Base-by-base conservation (phyloP, 2,888 invertebrate genomes). In the Dione vanillae region DNA sequence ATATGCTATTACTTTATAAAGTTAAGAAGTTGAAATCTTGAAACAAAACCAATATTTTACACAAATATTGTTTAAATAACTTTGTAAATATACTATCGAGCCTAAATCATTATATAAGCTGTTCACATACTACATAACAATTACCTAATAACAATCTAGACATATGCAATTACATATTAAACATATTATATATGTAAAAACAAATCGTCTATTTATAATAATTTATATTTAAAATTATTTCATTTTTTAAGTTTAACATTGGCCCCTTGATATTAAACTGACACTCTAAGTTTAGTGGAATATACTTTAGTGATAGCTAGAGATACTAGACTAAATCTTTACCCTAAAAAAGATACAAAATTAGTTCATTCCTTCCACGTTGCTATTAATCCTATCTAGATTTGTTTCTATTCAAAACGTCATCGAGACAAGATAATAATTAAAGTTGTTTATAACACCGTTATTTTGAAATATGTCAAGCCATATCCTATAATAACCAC, bases 401-500 rank as follows among this genome's bases (percentile, higher is more conserved):
- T 27, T 52, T 27, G 11, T 27, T 52, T 14, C 27, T 27, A 20
- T 27, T 2, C 6, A 51, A 51, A 6, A 27, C 27, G 19, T 40
- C 58, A 1, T 58, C 8, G 20, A 41, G 16, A 11, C 10, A 62
- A n/a, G 14, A 10, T 40, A n/a, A 40, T 40, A 19, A 16, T 9
- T 37, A 40, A 20, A 19, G 19, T 16, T 12, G 16, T 64, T 19
- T 11, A 12, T 19, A 12, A 49, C 14, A 45, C 37, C 11, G 37
- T 37, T 47, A 37, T 49, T 64, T 61, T 16, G 35, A 20, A 56
- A 45, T 45, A 59, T 58, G 45, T 35, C 65, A 58, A 56, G 2
- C 43, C 59, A 41, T 68, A 71, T 68, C 35, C 37, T 47, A 51
- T 41, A 58, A 43, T 65, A 71, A 68, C 71, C 68, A 52, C 71